Evolutionary conservation across 2,888 invertebrate species (phyloP), one percentile per base, ranked within the genome.

Genomic region (Flexamia atlantica): DNA sequence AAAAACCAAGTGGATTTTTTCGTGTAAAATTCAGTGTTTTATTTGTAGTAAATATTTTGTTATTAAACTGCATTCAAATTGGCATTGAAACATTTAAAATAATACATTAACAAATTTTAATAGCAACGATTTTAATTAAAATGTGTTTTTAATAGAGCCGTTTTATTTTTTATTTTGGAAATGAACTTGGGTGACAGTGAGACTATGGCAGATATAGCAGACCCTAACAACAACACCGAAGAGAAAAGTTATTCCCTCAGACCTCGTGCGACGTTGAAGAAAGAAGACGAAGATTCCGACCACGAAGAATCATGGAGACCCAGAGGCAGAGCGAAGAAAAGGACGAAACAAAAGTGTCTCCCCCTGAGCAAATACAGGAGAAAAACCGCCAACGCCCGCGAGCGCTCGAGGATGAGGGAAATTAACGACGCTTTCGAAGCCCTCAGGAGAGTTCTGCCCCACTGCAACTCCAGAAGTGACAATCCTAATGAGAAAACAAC

Each of bases 351-450:
- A 87, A 92, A 89, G 91, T 95, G 95, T 83, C 95, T 95, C 17
- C 94, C 94, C 10, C 92, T 97, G 87, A 97, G 97, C 91, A 97
- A 97, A 90, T 97, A 97, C 91, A 92, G 97, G 32, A 92, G 97
- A 88, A 96, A 96, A 92, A 97, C 97, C 0, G 97, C 97, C 17
- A 98, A 97, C 91, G 97, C 97, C 0, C 91, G 97, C 40, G 97
- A 98, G 89, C 90, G 97, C 42, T 95, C 94, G 87, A 93, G 97
- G 83, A 97, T 97, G 97, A 92, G 95, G 76, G 97, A 97, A 89
- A 97, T 98, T 87, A 98, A 98, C 91, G 93, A 94, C 85, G 97
- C 97, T 0, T 98, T 97, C 90, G 97, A 97, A 89, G 93, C 94
- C 0, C 91, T 98, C 10, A 92, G 97, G 30, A 92, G 93, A 20